phyloP scores from a whole-genome alignment of 1,140 invertebrate genomes.

The Drosophila pandora region DNA sequence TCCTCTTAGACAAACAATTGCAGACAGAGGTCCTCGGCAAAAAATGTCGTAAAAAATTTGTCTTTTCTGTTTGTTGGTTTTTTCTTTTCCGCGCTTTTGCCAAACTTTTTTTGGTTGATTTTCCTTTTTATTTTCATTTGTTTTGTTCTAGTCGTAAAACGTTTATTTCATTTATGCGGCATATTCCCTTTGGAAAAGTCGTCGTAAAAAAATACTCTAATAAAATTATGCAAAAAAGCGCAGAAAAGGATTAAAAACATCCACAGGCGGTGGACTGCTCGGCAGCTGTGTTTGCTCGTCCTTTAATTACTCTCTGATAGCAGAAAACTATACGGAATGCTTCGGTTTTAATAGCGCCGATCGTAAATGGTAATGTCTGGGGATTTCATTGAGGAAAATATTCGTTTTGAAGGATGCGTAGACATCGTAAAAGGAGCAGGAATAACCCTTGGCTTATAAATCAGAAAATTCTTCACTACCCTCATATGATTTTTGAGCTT shows the following conservation, averaged over 20 bases:
- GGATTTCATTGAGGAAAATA: slow-evolving; percentile 22
- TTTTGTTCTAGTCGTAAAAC: slow-evolving; percentile 66
- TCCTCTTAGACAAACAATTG: slow-evolving; percentile 80
- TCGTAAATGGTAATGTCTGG: slow-evolving; percentile 54
- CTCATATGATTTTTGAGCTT: slow-evolving; percentile 42
- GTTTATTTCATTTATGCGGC: slow-evolving; percentile 79
- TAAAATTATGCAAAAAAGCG: slow-evolving; percentile 72
- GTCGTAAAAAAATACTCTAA: slow-evolving; percentile 63
- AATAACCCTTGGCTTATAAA: slow-evolving; percentile 46
- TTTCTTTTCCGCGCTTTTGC: slow-evolving; percentile 72
- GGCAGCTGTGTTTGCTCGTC: slow-evolving; percentile 61
- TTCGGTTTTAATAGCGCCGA: slow-evolving; percentile 60
- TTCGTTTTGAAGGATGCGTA: slow-evolving; percentile 24
- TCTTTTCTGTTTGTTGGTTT: slow-evolving; percentile 43
- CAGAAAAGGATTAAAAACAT: slow-evolving; percentile 72
- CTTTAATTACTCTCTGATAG: slow-evolving; percentile 74
- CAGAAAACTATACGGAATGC: slow-evolving; percentile 57
- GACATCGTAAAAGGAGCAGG: slow-evolving; percentile 17
- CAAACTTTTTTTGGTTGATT: slow-evolving; percentile 46
- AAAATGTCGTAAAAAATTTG: slow-evolving; percentile 53
- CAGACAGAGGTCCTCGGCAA: slow-evolving; percentile 46
- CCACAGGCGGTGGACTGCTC: slow-evolving; percentile 45
- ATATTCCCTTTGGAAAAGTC: slow-evolving; percentile 73
- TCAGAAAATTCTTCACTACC: slow-evolving; percentile 35
- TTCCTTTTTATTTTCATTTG: slow-evolving; percentile 45